Conservation (phyloP, 1,140 invertebrate genomes). For the Conus ventricosus region DNA sequence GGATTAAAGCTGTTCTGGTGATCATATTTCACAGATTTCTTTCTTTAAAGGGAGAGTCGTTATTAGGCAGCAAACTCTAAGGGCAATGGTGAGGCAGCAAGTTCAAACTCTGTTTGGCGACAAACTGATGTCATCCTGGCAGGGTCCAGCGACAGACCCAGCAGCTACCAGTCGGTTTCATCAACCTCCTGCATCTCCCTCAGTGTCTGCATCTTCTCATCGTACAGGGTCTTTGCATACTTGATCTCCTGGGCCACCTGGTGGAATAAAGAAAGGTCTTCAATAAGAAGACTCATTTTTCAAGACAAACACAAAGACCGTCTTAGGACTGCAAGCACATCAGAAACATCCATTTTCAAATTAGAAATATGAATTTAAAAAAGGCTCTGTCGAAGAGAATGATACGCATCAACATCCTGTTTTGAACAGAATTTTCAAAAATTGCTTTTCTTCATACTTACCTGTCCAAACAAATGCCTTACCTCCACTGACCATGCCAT, state of each 20-base stretch:
- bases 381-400: no score
- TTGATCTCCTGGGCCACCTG: slow-evolving; percentile 85
- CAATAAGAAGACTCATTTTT: background rate
- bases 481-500: no score
- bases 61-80: background rate
- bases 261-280: slow-evolving; percentile 43
- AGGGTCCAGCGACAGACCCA: background rate
- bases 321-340: no score
- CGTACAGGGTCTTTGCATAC: slow-evolving; percentile 90
- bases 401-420: no score
- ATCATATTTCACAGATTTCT: no score
- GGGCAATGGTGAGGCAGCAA: background rate
- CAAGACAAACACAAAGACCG: no score
- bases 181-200: slow-evolving; percentile 43
- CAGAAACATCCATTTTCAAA: no score
- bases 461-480: no score
- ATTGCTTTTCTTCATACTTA: no score
- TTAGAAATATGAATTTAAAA: no score
- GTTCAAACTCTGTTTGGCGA: background rate
- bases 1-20: no score
- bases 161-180: slow-evolving; percentile 41
- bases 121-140: background rate
- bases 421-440: no score
- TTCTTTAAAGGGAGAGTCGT: background rate
- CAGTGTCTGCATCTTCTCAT: slow-evolving; percentile 82